Conservation (phyloP, 2,113 vertebrate genomes). For the Pseudopipra pipra region DNA sequence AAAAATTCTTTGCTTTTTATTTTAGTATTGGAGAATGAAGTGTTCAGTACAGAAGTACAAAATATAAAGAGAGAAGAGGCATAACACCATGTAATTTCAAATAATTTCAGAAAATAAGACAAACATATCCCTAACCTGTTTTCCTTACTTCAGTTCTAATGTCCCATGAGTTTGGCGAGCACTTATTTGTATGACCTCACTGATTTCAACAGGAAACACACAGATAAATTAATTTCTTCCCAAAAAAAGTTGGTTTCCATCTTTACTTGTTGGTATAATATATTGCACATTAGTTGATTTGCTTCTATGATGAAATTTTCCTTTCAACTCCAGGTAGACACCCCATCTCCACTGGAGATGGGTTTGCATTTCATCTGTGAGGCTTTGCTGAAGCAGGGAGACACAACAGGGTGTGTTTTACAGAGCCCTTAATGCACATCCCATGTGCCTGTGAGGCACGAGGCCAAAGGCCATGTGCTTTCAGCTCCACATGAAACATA, state of each 20-base stretch:
- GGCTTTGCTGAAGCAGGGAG: background rate
- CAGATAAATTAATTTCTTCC: background rate
- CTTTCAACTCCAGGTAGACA: background rate
- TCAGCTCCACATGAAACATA: background rate
- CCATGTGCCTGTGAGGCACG: background rate
- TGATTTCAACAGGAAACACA: background rate
- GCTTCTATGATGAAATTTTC: background rate
- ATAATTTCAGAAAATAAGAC: background rate
- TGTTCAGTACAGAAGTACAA: background rate
- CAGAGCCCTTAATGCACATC: background rate
- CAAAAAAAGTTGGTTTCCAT: background rate
- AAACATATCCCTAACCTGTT: background rate
- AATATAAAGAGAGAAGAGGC: background rate
- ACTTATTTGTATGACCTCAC: background rate
- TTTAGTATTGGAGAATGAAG: background rate
- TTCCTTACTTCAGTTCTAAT: background rate
- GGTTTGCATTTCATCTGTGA: background rate
- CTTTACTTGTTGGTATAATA: background rate
- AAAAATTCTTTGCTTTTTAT: background rate
- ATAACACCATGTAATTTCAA: background rate
- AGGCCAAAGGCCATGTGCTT: slow-evolving; percentile 36
- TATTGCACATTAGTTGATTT: background rate
- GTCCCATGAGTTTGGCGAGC: background rate
- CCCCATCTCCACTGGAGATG: background rate
- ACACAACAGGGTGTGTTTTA: background rate